Evolutionary conservation across 2,888 invertebrate species (phyloP), one percentile per base, ranked within the genome.

Genomic region (Oxytorus armatus): DNA sequence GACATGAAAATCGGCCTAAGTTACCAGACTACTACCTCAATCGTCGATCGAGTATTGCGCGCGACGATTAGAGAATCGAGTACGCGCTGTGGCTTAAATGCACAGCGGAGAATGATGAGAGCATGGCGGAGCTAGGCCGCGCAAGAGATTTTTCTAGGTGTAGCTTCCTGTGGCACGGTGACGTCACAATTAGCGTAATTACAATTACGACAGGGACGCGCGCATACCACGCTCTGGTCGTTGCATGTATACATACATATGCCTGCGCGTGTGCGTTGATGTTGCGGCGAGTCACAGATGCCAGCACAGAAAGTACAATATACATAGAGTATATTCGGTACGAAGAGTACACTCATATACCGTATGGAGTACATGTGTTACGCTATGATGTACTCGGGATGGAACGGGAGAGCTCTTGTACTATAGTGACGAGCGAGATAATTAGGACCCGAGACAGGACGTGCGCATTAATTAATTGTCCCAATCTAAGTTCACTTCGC

Each of bases 391-490:
- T 79, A 63, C 77, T 63, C n/a, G n/a, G 70, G 72, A 82, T 74
- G 33, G 61, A 76, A 47, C 68, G 74, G 51, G 65, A 75, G 70
- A 66, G 55, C 25, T 59, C 61, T 63, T 39, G 25, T n/a, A 70
- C 53, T 85, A 85, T 84, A 87, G 87, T 88, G 90, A 89, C 90
- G 89, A 90, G 89, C 90, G 90, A 89, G 90, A 90, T 91, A 91
- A 91, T 91, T 91, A 91, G 89, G 84, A 89, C 88, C 89, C 87
- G 90, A 89, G 90, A 90, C 90, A 91, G 90, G 90, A 91, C 90
- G 90, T 91, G 90, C 90, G 90, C 90, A 90, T 91, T 91, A 90
- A 91, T 91, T 91, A 91, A 91, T 91, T 91, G 90, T 89, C 89
- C 89, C 90, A 91, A 91, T 91, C 90, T 90, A 91, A 90, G 90